Percentiles rank a stretch among this genome's conserved stretches.
These are phyloP conservation scores for Hipposideros larvatus DNA, from an alignment of 2,797 vertebrate species.

Conservation along the genomic window DNA sequence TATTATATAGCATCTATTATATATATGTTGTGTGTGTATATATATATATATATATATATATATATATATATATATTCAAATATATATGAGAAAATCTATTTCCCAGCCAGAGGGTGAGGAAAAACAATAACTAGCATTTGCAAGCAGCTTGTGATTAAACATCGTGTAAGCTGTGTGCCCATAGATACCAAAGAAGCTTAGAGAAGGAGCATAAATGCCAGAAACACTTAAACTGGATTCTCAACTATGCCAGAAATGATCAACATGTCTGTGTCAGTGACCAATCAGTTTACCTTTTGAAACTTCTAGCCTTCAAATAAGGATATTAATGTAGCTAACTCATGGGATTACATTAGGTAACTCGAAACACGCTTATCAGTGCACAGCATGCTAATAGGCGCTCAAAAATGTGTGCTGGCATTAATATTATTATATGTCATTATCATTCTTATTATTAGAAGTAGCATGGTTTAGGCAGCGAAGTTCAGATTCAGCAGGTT, in stretches of 20 bases:
- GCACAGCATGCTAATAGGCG: neutral
- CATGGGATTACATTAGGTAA: neutral
- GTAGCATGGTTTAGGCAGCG: neutral
- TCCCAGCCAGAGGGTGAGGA: neutral
- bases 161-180: neutral
- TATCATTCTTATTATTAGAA: neutral
- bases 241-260: neutral
- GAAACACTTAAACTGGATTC: neutral
- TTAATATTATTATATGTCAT: neutral
- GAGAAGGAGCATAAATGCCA: neutral
- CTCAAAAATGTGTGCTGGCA: neutral
- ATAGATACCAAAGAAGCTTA: neutral
- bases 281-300: neutral
- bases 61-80: neutral
- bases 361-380: neutral
- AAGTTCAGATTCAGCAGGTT: slow-evolving; percentile 48
- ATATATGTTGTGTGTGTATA: neutral
- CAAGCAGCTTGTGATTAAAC: neutral
- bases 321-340: neutral
- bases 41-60: neutral
- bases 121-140: neutral
- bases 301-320: neutral
- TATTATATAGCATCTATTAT: neutral
- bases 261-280: neutral
- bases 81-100: neutral